Evolutionary conservation across 2,113 vertebrate species (phyloP), one percentile per base, ranked within the genome.

Genomic region (Jaculus jaculus): DNA sequence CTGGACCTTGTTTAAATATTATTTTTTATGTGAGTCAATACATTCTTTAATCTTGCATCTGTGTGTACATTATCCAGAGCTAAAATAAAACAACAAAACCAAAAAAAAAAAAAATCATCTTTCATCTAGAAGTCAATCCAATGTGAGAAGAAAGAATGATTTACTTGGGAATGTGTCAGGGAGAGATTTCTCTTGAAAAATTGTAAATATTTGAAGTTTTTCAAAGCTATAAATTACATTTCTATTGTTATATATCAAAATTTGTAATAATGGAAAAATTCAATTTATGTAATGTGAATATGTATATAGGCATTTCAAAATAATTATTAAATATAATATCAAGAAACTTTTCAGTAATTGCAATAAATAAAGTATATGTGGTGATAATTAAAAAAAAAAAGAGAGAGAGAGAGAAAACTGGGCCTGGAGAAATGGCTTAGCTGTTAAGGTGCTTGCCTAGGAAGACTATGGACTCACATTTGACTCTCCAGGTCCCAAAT

Each of bases 1-100:
- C 58, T 68, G 61, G 24, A 69, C 21, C 88, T 54, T 72, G 71
- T 73, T 79, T 66, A 92, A 96, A 89, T 72, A 83, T 34, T 66
- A 75, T n/a, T 89, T 65, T 42, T 94, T 92, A 86, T 51, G 5
- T 39, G 80, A 90, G 77, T 54, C 54, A 85, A 63, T 63, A 66
- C 65, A 7, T 90, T 90, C 60, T 72, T 72, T 72, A 75, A 54
- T n/a, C n/a, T 82, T 4, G 10, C 91, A 60, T 87, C 12, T n/a
- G 68, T 28, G 23, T 60, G 78, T 81, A 72, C 3, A 69, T 17
- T 34, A 68, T 78, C 72, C 30, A 72, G 30, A 92, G 75, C 17
- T 42, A 73, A 94, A 85, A 61, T 32, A 34, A 69, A 65, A 69
- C 66, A 71, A 58, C 17, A 68, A 34, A 54, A 15, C 66, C 34